Conservation (phyloP, 2,797 vertebrate species). For the Thaleichthys pacificus region DNA sequence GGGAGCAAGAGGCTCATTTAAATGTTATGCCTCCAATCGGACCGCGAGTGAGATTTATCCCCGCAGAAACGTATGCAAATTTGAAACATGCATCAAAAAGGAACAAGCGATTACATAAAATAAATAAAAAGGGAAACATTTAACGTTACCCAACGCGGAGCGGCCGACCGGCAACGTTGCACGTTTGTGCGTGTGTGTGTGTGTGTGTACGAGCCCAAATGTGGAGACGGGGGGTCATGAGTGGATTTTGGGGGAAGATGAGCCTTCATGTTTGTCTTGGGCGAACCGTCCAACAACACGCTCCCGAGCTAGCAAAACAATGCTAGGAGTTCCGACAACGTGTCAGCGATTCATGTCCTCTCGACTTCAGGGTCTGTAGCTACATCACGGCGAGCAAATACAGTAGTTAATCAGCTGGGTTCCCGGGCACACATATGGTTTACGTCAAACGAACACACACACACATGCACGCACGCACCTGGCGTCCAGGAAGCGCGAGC, state of each 20-base stretch:
- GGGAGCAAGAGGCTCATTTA: conserved; percentile 74
- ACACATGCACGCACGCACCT: conserved; percentile 74
- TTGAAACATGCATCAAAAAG: conserved; percentile 68
- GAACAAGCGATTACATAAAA: conserved; percentile 77
- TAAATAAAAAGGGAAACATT: conserved; percentile 56
- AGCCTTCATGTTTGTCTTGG: conserved; percentile 29
- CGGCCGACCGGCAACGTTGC: conserved; percentile 39
- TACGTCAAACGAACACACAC: conserved; percentile 6
- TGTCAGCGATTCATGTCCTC: conserved; percentile 45
- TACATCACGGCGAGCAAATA: too few relatives aligned
- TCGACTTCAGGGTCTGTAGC: conserved; percentile 37
- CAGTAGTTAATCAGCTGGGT: too few relatives aligned
- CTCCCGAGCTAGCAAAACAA: conserved; percentile 23
- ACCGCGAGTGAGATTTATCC: conserved; percentile 76
- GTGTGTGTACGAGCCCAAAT: conserved; percentile 41
- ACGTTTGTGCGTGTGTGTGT: conserved; percentile 12
- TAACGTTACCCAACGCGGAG: conserved; percentile 49
- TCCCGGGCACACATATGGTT: neutral
- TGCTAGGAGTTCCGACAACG: conserved; percentile 41
- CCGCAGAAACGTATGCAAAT: conserved; percentile 79
- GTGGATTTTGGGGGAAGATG: neutral
- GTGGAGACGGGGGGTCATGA: conserved; percentile 28
- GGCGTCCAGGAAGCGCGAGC: conserved; percentile 94
- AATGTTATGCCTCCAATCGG: conserved; percentile 77
- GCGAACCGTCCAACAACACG: conserved; percentile 36